Conservation (phyloP, 2,113 vertebrate species). For the Saccopteryx leptura region DNA sequence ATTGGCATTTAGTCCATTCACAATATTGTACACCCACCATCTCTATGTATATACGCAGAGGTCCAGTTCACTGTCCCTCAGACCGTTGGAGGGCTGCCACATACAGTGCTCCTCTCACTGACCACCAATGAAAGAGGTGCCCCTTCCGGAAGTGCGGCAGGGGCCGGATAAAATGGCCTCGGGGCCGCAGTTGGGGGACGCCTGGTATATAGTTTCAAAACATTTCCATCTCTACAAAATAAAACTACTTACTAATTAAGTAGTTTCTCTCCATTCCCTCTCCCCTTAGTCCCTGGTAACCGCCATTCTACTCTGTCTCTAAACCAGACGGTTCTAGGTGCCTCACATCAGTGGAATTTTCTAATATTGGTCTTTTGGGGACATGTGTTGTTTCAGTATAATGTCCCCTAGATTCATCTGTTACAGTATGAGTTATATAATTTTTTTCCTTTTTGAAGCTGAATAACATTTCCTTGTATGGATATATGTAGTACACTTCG, state of each 20-base stretch:
- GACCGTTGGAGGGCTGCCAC: too few species aligned
- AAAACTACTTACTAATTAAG: neutral
- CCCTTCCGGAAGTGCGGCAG: too few species aligned
- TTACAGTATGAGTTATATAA: neutral
- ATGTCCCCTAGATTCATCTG: neutral
- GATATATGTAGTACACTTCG: too few species aligned
- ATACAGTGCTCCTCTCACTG: too few species aligned
- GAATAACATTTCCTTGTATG: neutral
- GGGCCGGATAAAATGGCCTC: too few species aligned
- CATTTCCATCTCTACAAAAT: neutral
- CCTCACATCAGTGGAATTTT: neutral
- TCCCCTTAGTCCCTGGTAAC: neutral
- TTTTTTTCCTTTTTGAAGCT: neutral
- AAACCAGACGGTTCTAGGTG: neutral
- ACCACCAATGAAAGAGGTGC: too few species aligned
- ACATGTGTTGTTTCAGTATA: neutral
- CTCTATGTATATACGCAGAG: neutral
- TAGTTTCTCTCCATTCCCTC: neutral
- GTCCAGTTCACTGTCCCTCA: too few species aligned
- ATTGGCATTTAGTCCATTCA: neutral
- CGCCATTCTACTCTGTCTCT: neutral
- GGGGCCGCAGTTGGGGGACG: too few species aligned
- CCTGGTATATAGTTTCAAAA: neutral
- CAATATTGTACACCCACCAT: neutral
- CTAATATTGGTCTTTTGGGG: neutral